Conservation (phyloP, 2,113 vertebrate genomes). For the Nothobranchius furzeri region DNA sequence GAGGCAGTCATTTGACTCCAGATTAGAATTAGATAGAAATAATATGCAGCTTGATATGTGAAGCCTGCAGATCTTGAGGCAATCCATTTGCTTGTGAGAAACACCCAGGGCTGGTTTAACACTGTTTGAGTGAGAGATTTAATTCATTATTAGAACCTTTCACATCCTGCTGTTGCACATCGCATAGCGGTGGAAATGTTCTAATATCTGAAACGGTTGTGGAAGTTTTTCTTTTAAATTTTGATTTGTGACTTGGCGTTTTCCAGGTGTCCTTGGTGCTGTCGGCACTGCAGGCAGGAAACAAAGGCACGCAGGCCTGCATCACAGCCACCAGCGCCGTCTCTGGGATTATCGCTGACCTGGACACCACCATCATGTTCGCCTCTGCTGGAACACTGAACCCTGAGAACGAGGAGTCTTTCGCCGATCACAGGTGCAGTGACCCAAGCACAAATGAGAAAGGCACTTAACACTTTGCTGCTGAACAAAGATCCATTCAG, state of each 20-base stretch:
- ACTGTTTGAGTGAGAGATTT: constrained; percentile 35
- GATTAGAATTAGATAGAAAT: constrained; percentile 38
- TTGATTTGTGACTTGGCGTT: constrained; percentile 16
- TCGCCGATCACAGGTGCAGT: constrained; percentile 94
- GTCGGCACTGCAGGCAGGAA: constrained; percentile 96
- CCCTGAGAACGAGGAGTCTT: constrained; percentile 94
- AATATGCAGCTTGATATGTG: constrained; percentile 43
- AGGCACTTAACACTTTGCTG: background rate
- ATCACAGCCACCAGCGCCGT: constrained; percentile 95
- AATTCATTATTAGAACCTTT: constrained; percentile 20
- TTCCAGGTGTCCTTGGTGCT: constrained; percentile 93
- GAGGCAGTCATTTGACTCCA: constrained; percentile 44
- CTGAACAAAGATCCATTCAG: background rate
- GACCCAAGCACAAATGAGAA: constrained; percentile 1
- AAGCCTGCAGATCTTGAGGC: constrained; percentile 27
- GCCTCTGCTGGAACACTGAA: constrained; percentile 96
- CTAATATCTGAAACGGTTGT: no score
- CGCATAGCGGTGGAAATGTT: background rate
- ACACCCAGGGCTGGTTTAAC: constrained; percentile 2
- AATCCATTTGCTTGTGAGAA: constrained; percentile 41
- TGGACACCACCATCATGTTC: constrained; percentile 99
- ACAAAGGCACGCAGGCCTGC: constrained; percentile 97
- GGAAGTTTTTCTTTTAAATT: background rate
- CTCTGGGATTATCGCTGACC: constrained; percentile 96
- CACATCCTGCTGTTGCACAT: background rate